Conservation (phyloP, 1,140 invertebrate genomes). For the Drosophila rhopaloa region DNA sequence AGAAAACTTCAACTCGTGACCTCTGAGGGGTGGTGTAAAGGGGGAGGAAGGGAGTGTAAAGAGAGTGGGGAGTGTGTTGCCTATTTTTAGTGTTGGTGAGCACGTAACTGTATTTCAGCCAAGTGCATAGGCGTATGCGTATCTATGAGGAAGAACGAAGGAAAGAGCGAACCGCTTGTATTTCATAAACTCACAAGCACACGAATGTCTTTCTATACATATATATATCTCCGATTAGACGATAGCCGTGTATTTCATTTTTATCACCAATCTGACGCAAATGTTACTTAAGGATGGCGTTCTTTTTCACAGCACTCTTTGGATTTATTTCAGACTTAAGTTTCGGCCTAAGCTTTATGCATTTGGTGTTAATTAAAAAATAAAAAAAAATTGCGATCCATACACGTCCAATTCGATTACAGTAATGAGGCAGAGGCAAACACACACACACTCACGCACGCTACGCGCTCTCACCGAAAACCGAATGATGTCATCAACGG, state of each 20-base stretch:
- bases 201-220: constrained; percentile 25
- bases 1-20: constrained; percentile 79
- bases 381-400: constrained; percentile 35
- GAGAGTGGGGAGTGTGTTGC: constrained; percentile 54
- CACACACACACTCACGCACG: constrained; percentile 38
- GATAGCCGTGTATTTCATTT: constrained; percentile 47
- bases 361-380: constrained; percentile 9
- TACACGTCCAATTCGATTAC: constrained; percentile 59
- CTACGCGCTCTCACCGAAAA: constrained; percentile 65
- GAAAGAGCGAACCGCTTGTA: constrained; percentile 27
- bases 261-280: constrained; percentile 58
- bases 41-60: neutral
- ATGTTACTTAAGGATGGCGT: constrained; percentile 53
- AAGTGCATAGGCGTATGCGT: constrained; percentile 68
- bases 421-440: constrained; percentile 47
- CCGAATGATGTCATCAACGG: constrained; percentile 79
- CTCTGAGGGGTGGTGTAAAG: constrained; percentile 40
- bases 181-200: constrained; percentile 42
- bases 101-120: constrained; percentile 75
- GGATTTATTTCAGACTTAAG: constrained; percentile 2
- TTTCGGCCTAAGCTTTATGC: constrained; percentile 1
- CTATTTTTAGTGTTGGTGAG: constrained; percentile 69
- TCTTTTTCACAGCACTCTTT: constrained; percentile 14
- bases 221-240: constrained; percentile 61
- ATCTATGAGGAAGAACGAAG: constrained; percentile 48